Percentiles rank a stretch among this genome's conserved stretches.
Conservation (phyloP, 2,113 vertebrate genomes). For the Anguilla japonica region DNA sequence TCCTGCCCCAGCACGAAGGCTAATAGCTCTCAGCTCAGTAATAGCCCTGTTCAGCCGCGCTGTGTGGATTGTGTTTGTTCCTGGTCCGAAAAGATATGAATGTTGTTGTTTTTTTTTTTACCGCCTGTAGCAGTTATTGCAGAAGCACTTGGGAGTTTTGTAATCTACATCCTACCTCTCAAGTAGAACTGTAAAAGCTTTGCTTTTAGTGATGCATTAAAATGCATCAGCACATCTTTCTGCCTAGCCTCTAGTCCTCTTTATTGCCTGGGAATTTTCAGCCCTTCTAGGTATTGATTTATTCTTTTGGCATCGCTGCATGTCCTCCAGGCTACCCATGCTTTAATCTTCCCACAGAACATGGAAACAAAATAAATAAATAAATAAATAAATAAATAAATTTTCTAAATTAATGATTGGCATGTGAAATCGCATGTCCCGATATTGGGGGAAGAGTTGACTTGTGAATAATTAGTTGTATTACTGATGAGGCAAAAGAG, state of each 20-base stretch:
- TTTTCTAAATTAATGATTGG: background rate
- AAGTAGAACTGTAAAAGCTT: constrained; percentile 4
- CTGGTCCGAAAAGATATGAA: background rate
- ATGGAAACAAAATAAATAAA: background rate
- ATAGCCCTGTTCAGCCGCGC: background rate
- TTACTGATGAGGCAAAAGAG: too few relatives aligned
- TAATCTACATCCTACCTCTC: background rate
- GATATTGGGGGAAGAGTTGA: background rate
- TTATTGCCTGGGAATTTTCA: background rate
- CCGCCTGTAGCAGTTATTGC: background rate
- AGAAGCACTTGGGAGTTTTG: background rate
- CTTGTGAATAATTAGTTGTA: too few relatives aligned
- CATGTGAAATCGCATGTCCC: background rate
- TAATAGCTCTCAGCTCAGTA: background rate
- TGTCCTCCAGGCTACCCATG: background rate
- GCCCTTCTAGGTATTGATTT: constrained; percentile 19
- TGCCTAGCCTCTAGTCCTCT: background rate
- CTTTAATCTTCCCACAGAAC: constrained; percentile 14
- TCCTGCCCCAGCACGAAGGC: background rate
- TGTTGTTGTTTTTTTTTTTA: background rate
- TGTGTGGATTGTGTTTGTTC: background rate
- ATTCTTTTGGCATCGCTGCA: background rate
- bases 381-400: too few relatives aligned
- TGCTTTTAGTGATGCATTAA: constrained; percentile 2
- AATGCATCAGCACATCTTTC: background rate